Conservation (phyloP, 2,113 vertebrate genomes). For the Circaetus gallicus region DNA sequence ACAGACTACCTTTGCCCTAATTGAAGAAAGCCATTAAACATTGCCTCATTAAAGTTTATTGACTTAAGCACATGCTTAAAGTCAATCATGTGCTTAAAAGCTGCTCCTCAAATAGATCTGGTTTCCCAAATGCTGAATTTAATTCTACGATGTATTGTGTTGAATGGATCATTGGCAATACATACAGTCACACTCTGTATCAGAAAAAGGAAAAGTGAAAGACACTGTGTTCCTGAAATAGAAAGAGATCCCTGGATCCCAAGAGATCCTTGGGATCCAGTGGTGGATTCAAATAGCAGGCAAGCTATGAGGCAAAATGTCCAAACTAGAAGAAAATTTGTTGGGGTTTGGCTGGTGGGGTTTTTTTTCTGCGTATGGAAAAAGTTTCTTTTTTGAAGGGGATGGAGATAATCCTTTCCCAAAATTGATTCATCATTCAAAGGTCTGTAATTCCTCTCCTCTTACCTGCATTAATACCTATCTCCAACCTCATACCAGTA, state of each 20-base stretch:
- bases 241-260: neutral
- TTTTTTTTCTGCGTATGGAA: too few species aligned
- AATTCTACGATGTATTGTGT: neutral
- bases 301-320: neutral
- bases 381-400: neutral
- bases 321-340: neutral
- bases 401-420: neutral
- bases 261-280: neutral
- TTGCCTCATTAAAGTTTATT: slow-evolving; percentile 24
- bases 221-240: neutral
- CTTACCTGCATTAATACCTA: neutral
- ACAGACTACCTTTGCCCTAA: neutral
- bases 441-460: neutral
- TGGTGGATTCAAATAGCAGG: neutral
- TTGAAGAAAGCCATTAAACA: neutral
- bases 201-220: neutral
- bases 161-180: neutral
- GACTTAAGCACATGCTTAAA: slow-evolving; percentile 8
- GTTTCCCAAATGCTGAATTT: neutral
- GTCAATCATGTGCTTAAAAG: slow-evolving; percentile 9
- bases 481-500: neutral
- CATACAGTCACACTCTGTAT: neutral
- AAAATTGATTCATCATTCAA: neutral
- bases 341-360: too few species aligned
- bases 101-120: neutral